Conservation (phyloP, 2,797 vertebrate genomes). For the Siniperca undulata region DNA sequence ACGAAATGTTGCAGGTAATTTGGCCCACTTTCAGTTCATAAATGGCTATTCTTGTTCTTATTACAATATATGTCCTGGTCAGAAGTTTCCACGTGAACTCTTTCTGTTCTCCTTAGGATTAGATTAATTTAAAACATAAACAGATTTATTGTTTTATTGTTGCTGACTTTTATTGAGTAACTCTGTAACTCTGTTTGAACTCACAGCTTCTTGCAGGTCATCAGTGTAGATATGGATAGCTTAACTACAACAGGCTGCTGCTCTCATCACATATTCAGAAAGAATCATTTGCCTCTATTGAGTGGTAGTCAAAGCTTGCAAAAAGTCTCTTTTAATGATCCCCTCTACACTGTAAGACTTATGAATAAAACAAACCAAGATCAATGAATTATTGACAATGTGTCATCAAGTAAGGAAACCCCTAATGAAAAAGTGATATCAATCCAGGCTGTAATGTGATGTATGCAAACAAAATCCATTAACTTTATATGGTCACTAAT, state of each 20-base stretch:
- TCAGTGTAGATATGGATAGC: slow-evolving; percentile 50
- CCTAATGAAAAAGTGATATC: slow-evolving; percentile 77
- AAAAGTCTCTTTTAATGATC: slow-evolving; percentile 76
- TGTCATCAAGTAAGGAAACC: slow-evolving; percentile 77
- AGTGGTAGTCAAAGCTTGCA: slow-evolving; percentile 67
- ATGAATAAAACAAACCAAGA: slow-evolving; percentile 82
- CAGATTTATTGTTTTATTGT: slow-evolving; percentile 21
- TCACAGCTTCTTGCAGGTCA: slow-evolving; percentile 27
- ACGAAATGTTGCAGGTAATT: neutral
- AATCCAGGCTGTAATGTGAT: slow-evolving; percentile 54
- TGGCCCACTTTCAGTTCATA: neutral
- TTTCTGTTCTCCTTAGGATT: slow-evolving; percentile 16
- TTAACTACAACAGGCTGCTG: slow-evolving; percentile 43
- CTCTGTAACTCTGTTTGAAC: slow-evolving; percentile 36
- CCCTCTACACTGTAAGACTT: slow-evolving; percentile 65
- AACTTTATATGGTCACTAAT: slow-evolving; percentile 61
- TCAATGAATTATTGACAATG: slow-evolving; percentile 83
- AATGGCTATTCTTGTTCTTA: neutral
- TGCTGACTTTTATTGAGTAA: slow-evolving; percentile 15
- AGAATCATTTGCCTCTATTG: slow-evolving; percentile 71
- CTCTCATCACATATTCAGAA: slow-evolving; percentile 71
- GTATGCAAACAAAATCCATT: slow-evolving; percentile 71
- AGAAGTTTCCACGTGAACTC: neutral
- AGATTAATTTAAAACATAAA: slow-evolving; percentile 25
- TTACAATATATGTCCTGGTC: neutral